phyloP scores from a whole-genome alignment of 2,888 invertebrate genomes.

The Germaria angustata region DNA sequence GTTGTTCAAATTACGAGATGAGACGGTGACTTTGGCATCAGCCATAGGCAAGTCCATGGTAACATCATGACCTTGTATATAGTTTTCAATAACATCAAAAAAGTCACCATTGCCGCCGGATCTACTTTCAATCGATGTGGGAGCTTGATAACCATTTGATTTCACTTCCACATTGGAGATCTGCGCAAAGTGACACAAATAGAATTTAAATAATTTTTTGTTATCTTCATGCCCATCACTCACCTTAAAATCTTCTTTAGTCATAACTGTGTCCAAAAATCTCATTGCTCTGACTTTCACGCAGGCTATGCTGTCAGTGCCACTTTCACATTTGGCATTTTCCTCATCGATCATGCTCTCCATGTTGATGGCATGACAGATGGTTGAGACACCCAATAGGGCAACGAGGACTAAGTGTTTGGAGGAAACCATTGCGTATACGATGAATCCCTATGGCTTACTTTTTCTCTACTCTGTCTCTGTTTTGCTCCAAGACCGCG shows the following conservation, averaged over 20 bases:
- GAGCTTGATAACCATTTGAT: conserved; percentile 84
- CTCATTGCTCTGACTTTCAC: conserved; percentile 91
- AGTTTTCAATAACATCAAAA: conserved; percentile 86
- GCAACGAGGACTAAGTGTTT: conserved; percentile 78
- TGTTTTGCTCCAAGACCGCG: conserved; percentile 60
- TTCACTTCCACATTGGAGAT: conserved; percentile 88
- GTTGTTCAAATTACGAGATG: conserved; percentile 88
- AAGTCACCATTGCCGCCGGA: conserved; percentile 81
- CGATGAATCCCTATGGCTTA: conserved; percentile 37
- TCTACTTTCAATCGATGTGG: conserved; percentile 82
- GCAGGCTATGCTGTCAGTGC: conserved; percentile 89
- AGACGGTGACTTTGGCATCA: conserved; percentile 87
- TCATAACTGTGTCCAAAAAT: conserved; percentile 88
- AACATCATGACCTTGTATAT: conserved; percentile 88
- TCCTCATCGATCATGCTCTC: conserved; percentile 88
- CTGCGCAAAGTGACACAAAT: conserved; percentile 79
- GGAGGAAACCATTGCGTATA: conserved; percentile 51
- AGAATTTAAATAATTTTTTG: neutral
- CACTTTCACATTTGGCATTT: conserved; percentile 86
- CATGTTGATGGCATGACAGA: conserved; percentile 80
- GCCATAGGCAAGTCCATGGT: conserved; percentile 87
- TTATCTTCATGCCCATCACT: conserved; percentile 64
- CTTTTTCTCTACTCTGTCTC: conserved; percentile 43
- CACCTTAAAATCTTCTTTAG: conserved; percentile 90
- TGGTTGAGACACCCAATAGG: conserved; percentile 80